Percentiles rank a stretch among this genome's conserved stretches.
Conservation (phyloP, 2,888 invertebrate genomes). For the Mesodorylaimus sp. region DNA sequence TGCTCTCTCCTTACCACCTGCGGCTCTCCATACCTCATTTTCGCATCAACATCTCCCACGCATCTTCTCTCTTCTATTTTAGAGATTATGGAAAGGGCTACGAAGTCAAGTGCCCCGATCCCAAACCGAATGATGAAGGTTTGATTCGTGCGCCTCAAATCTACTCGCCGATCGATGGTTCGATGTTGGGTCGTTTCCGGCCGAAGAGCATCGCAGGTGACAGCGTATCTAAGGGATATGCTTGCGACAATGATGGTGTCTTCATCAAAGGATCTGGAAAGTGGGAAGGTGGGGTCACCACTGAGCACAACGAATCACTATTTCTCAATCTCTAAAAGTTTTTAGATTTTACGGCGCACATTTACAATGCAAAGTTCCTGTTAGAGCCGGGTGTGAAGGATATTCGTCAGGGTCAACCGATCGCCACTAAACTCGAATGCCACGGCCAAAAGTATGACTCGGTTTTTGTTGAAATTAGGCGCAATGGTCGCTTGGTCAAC, state of each 20-base stretch:
- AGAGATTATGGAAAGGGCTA: conserved; percentile 8
- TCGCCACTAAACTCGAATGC: conserved; percentile 16
- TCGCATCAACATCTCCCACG: neutral
- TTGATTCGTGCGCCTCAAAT: conserved; percentile 17
- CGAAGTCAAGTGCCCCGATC: conserved; percentile 2
- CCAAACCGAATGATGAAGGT: conserved; percentile 4
- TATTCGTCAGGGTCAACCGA: conserved; percentile 19
- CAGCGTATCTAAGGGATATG: conserved; percentile 10
- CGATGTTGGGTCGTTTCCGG: neutral
- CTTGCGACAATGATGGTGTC: conserved; percentile 26
- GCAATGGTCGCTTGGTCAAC: conserved; percentile 23
- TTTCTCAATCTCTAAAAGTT: too few relatives aligned
- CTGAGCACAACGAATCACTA: too few relatives aligned
- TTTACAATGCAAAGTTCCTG: conserved; percentile 25
- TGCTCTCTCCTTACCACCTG: neutral
- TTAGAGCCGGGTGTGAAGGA: conserved; percentile 20
- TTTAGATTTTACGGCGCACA: conserved; percentile 21
- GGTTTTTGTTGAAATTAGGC: conserved; percentile 17
- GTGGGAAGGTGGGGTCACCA: conserved; percentile 18
- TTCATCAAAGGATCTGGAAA: conserved; percentile 25
- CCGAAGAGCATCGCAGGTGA: neutral
- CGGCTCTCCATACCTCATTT: neutral
- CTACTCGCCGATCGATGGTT: conserved; percentile 19
- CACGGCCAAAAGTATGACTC: neutral
- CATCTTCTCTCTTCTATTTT: neutral